Evolutionary conservation across 2,113 vertebrate species (phyloP), one percentile per base, ranked within the genome.

Genomic region (Peromyscus maniculatus): DNA sequence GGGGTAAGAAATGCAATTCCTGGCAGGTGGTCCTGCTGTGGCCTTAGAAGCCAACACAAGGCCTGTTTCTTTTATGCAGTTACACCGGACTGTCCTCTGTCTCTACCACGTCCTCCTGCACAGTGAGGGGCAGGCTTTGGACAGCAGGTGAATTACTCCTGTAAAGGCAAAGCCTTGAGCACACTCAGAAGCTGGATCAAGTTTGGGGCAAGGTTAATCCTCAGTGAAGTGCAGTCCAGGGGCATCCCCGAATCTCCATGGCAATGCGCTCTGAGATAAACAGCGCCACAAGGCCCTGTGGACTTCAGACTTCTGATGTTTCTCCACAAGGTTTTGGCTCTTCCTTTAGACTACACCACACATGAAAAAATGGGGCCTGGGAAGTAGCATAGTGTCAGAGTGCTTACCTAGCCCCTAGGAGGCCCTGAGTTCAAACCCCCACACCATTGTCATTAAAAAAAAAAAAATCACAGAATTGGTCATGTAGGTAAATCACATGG

Each of bases 171-270:
- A 19, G 39, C 52, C 84, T 91, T 79, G 69, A n/a, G 83, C 7
- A 43, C 78, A 59, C n/a, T 83, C 43, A 74, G 66, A 93, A 26
- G 43, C 26, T 6, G 62, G 93, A 67, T 95, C 67, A 52, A 62
- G 26, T 80, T 57, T 49, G 78, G 10, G 36, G 52, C 91, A 89
- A 91, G 46, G 62, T 92, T 93, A 84, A 95, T 86, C 97, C 87
- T 9, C 13, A 57, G 19, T 6, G 12, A 46, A 43, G 57, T 52
- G 67, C 64, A 93, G 88, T 46, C 28, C 2, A 49, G 31, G 1
- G 86, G n/a, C 55, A 8, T 66, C 82, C 87, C 89, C 33, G 79
- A 75, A 89, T 64, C 75, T 39, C 75, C 22, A 26, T 33, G 96
- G 93, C 19, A 71, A 59, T 3, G 26, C 55, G 26, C 62, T 66